Percentiles rank a stretch among this genome's conserved stretches.
These are phyloP conservation scores for Dolichoris vasculosae DNA, from an alignment of 1,140 invertebrate species.

Conservation along the genomic window DNA sequence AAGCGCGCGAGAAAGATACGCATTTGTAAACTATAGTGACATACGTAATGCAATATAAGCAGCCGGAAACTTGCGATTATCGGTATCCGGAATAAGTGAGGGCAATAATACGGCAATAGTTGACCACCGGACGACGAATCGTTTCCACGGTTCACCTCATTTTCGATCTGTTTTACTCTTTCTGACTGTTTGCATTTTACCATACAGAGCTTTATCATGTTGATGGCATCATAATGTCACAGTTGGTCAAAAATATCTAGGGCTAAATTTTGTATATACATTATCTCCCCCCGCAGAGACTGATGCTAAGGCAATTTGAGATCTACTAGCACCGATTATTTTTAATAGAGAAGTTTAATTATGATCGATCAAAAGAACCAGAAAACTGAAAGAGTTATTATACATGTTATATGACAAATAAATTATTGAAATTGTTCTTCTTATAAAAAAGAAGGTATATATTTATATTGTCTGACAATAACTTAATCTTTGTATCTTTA, in stretches of 20 bases:
- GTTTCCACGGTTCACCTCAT: conserved; percentile 72
- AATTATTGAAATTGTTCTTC: conserved; percentile 22
- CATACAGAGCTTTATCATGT: neutral
- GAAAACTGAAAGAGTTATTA: neutral
- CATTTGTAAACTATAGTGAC: conserved; percentile 51
- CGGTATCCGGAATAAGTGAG: conserved; percentile 68
- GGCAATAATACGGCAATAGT: conserved; percentile 46
- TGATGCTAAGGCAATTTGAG: neutral
- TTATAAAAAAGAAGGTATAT: neutral
- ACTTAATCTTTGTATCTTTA: neutral
- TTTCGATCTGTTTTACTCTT: conserved; percentile 31
- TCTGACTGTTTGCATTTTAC: neutral
- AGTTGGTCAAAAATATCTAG: conserved; percentile 28
- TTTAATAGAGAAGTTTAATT: neutral
- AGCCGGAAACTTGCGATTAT: conserved; percentile 73
- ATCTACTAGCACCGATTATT: conserved; percentile 26
- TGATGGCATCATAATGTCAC: conserved; percentile 46
- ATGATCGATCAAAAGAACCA: neutral
- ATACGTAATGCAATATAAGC: conserved; percentile 66
- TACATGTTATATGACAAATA: neutral
- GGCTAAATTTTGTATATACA: conserved; percentile 1
- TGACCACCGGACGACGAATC: conserved; percentile 68
- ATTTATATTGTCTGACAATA: neutral
- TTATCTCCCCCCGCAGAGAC: too few species aligned
- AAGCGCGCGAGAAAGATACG: conserved; percentile 12